These are phyloP conservation scores for Caenorhabditis becei DNA, from an alignment of 2,888 invertebrate genomes.

Conservation along the genomic window DNA sequence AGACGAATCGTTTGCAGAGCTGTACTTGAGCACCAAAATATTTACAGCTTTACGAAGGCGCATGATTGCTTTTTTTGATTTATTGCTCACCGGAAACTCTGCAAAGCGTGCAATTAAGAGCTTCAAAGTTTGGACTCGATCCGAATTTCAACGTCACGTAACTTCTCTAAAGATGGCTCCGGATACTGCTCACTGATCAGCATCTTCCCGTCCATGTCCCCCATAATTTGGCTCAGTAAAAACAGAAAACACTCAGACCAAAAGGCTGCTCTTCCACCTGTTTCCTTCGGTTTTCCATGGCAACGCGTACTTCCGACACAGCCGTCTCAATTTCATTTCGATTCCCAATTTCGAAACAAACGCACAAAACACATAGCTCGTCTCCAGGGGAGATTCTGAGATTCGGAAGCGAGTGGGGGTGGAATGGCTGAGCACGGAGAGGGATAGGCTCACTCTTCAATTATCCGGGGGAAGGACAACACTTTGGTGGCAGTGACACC, in stretches of 20 bases:
- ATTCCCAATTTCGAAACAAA: slow-evolving; percentile 35
- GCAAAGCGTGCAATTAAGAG: too few relatives aligned
- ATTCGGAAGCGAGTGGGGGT: background rate
- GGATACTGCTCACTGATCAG: too few relatives aligned
- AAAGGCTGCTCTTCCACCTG: slow-evolving; percentile 39
- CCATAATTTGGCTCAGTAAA: background rate
- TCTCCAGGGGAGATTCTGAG: background rate
- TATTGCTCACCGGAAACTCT: too few relatives aligned
- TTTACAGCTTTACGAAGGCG: background rate
- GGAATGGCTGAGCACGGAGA: background rate
- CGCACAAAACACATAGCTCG: slow-evolving; percentile 20
- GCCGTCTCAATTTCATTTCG: background rate
- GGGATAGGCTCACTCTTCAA: slow-evolving; percentile 5
- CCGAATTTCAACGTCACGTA: too few relatives aligned
- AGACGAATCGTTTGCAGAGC: slow-evolving; percentile 1
- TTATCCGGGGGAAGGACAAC: slow-evolving; percentile 6
- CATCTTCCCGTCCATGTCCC: background rate
- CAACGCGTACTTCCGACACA: slow-evolving; percentile 36
- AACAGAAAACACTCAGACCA: slow-evolving; percentile 4
- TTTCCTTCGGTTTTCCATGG: slow-evolving; percentile 31
- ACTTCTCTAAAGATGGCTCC: too few relatives aligned
- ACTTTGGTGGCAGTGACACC: slow-evolving; percentile 12
- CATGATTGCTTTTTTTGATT: too few relatives aligned
- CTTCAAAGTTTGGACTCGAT: too few relatives aligned
- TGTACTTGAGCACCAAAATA: too few relatives aligned